phyloP scores from a whole-genome alignment of 2,113 vertebrate species.

The Pagrus major region DNA sequence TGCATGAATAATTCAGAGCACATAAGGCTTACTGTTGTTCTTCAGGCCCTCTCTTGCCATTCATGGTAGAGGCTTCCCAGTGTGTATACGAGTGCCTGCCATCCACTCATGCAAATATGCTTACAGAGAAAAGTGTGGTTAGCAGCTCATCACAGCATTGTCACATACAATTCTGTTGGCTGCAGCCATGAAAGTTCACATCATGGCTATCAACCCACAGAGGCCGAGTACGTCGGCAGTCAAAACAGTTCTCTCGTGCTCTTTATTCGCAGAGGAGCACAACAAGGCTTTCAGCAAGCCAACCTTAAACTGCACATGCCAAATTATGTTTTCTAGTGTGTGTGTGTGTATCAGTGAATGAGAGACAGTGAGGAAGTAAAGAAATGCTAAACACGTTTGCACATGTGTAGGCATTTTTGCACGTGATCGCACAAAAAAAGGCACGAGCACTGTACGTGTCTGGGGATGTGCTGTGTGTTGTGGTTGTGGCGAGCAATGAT shows the following conservation, averaged over 20 bases:
- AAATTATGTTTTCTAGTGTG: neutral
- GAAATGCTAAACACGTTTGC: slow-evolving; percentile 1
- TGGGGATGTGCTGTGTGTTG: slow-evolving; percentile 66
- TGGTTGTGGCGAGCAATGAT: slow-evolving; percentile 81
- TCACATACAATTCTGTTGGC: slow-evolving; percentile 40
- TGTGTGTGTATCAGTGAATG: neutral
- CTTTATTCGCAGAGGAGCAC: slow-evolving; percentile 29
- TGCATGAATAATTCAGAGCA: slow-evolving; percentile 81
- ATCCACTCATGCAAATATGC: slow-evolving; percentile 51
- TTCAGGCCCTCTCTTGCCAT: slow-evolving; percentile 50
- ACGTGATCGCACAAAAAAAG: slow-evolving; percentile 41
- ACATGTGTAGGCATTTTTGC: slow-evolving; percentile 47
- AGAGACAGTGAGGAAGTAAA: neutral
- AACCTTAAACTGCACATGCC: slow-evolving; percentile 9
- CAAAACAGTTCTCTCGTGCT: slow-evolving; percentile 16
- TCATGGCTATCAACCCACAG: slow-evolving; percentile 12
- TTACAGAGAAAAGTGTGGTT: slow-evolving; percentile 38
- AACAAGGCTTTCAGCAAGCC: slow-evolving; percentile 35
- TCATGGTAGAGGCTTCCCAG: slow-evolving; percentile 39
- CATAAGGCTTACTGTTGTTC: slow-evolving; percentile 63
- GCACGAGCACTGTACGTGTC: slow-evolving; percentile 47
- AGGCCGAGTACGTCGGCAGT: slow-evolving; percentile 19
- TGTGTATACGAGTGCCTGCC: slow-evolving; percentile 25
- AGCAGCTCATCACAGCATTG: slow-evolving; percentile 57
- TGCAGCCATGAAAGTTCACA: slow-evolving; percentile 40